Evolutionary conservation across 2,113 vertebrate genomes (phyloP), one percentile per base, ranked within the genome.

Genomic region (Boleophthalmus pectinirostris): DNA sequence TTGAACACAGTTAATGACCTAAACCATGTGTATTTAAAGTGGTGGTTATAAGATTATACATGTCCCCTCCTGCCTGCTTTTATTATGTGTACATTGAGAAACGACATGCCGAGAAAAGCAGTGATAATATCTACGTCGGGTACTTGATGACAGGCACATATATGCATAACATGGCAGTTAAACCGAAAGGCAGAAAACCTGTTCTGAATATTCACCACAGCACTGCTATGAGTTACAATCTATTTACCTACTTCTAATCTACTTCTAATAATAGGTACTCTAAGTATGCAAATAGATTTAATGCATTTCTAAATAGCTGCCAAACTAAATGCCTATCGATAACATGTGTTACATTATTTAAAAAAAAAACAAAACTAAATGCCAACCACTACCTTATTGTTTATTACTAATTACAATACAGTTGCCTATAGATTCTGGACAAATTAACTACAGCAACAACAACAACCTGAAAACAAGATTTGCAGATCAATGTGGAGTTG

Each of bases 141-240:
- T 43, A 43, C 38, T 43, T 43, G 38, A 43, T 58, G 56, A 58
- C 56, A 58, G 21, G 56, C 9, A 23, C 56, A 58, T 51, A 43
- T 58, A 58, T 58, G 56, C n/a, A 11, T 56, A 56, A 58, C 33
- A 38, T 63, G 57, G 57, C 57, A 33, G 58, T 61, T 16, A 33
- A 61, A 61, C 58, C 15, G 21, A 57, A 23, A 57, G 24, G 25
- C 57, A 61, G 58, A 33, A 61, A 61, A 33, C 24, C 25, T 29
- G 24, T 61, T 61, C 7, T 2, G 8, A 29, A 18, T 33, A 18
- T 61, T 61, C 58, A 33, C 58, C 3, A 56, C 57, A 16, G 25
- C 14, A 9, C 58, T 61, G 24, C 25, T 60, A 16, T 60, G 25
- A 16, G 24, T 29, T 29, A 60, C 3, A 29, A 9, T 58, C 21